Base-by-base conservation (phyloP, 2,797 vertebrate species). In the Vipera latastei region DNA sequence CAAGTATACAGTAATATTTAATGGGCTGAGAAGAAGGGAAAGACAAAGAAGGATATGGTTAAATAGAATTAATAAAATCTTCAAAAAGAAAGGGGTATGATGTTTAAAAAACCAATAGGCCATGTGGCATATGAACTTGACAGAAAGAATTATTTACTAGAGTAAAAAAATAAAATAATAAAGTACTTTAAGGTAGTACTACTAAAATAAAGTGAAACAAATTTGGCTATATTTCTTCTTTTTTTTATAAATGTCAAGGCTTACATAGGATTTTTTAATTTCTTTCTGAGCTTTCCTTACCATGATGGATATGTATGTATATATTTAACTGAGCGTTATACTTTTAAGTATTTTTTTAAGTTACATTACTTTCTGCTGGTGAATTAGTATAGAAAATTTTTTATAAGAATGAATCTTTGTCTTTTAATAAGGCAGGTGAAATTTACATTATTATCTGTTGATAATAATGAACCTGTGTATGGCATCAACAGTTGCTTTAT, bases 311-410 rank as follows among this genome's bases (percentile, higher is more conserved):
- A 48, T 86, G 25, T 1, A 94, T 95, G 97, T 97, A 97, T 63
- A 56, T 93, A 94, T 89, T 95, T 97, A 98, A 97, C 96, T 97
- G 94, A 96, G 96, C 91, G 95, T 95, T 96, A 97, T 96, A 93
- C 96, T 96, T 96, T 92, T 97, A 97, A 97, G 91, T 96, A 95
- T 96, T 97, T 92, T 88, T 97, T 93, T 97, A 92, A 90, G 96
- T 97, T 97, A 97, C 97, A 97, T 91, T 96, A 97, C 13, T 95
- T 96, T 93, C 93, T 95, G 96, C 91, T 95, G 94, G 86, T 95
- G 60, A 96, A 96, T 93, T 55, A 65, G 28, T 16, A 91, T 91
- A 94, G 90, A n/a, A 94, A 96, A 57, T 89, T 4, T 92, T 93
- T 95, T 95, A 12, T 48, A 51, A 55, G 11, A 7, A 63, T 89